Conservation (phyloP, 2,113 vertebrate species). For the Thermophis baileyi region DNA sequence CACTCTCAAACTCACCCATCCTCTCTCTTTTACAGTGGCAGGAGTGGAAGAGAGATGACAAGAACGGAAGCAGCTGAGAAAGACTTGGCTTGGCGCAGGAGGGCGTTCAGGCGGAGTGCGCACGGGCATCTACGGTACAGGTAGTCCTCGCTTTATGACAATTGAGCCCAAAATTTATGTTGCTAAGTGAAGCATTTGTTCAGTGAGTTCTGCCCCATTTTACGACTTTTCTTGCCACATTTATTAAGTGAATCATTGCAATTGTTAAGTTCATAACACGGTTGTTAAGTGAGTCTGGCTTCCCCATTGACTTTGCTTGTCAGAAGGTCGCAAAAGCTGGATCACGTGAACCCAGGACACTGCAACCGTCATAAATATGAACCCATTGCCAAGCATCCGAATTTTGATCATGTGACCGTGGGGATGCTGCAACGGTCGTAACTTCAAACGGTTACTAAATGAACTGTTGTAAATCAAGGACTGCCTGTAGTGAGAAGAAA, state of each 20-base stretch:
- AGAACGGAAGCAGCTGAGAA: neutral
- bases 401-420: neutral
- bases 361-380: neutral
- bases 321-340: neutral
- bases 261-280: neutral
- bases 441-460: too few species aligned
- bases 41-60: neutral
- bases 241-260: neutral
- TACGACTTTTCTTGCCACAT: neutral
- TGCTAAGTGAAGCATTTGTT: neutral
- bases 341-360: neutral
- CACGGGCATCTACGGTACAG: neutral
- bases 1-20: neutral
- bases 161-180: neutral
- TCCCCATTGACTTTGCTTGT: neutral
- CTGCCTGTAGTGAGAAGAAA: too few species aligned
- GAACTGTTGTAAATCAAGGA: too few species aligned
- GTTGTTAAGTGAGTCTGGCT: neutral
- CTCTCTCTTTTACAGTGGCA: neutral
- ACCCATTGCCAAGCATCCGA: neutral
- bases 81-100: neutral
- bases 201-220: neutral
- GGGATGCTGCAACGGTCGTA: too few species aligned
- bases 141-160: neutral
- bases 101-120: neutral